phyloP scores from a whole-genome alignment of 1,140 invertebrate genomes.

The Chelonus insularis region DNA sequence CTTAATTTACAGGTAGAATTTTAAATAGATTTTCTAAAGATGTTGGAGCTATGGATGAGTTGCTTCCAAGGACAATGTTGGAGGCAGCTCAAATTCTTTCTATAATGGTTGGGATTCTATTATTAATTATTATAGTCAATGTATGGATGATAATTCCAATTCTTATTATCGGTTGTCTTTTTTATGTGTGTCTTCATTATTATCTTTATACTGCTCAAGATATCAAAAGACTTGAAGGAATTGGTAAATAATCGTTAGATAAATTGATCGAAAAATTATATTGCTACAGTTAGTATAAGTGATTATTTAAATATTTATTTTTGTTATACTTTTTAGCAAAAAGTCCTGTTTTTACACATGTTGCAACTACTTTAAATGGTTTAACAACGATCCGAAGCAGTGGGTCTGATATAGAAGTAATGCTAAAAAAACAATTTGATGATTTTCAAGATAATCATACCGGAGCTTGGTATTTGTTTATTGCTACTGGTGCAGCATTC shows the following conservation, averaged over 20 bases:
- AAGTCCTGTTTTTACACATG: slow-evolving; percentile 82
- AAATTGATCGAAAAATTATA: neutral
- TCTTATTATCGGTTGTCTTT: slow-evolving; percentile 59
- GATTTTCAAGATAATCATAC: slow-evolving; percentile 67
- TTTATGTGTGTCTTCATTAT: slow-evolving; percentile 61
- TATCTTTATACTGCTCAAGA: slow-evolving; percentile 69
- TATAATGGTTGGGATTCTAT: slow-evolving; percentile 57
- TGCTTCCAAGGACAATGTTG: slow-evolving; percentile 71
- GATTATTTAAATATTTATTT: too few relatives aligned
- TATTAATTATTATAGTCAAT: slow-evolving; percentile 63
- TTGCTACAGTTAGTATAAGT: too few relatives aligned
- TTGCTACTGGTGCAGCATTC: slow-evolving; percentile 63
- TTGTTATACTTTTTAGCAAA: slow-evolving; percentile 58
- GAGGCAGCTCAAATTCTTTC: slow-evolving; percentile 64
- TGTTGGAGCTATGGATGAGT: slow-evolving; percentile 62
- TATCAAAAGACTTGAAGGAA: slow-evolving; percentile 63
- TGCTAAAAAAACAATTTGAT: slow-evolving; percentile 75
- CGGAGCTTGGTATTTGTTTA: slow-evolving; percentile 66
- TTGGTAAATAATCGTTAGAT: slow-evolving; percentile 46
- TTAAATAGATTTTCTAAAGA: slow-evolving; percentile 60
- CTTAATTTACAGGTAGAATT: slow-evolving; percentile 33
- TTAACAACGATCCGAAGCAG: slow-evolving; percentile 80
- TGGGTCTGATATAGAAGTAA: slow-evolving; percentile 60
- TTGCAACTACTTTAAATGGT: slow-evolving; percentile 77
- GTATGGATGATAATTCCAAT: slow-evolving; percentile 64